A percentile compares a stretch with the other conserved stretches of the same genome.
These are phyloP conservation scores for Diploscapter pachys DNA, from an alignment of 1,140 invertebrate species.

Conservation along the genomic window DNA sequence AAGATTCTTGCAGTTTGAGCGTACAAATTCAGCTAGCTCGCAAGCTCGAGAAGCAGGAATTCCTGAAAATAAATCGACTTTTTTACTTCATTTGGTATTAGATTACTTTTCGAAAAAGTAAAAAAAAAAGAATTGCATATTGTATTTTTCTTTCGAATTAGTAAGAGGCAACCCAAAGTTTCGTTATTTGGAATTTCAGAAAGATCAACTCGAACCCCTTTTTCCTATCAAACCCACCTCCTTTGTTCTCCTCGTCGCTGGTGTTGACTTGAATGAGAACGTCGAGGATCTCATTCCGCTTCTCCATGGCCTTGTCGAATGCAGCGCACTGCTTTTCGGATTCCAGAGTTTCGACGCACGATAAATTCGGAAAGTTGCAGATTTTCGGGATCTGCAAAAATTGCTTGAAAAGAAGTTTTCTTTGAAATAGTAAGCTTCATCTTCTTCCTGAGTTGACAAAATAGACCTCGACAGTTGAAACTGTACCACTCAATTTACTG, in stretches of 20 bases:
- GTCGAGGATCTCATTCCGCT: constrained; percentile 66
- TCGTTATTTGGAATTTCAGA: background rate
- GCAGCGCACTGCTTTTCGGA: constrained; percentile 75
- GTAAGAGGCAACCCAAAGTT: too few relatives aligned
- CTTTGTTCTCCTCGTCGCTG: constrained; percentile 86
- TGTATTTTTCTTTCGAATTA: too few relatives aligned
- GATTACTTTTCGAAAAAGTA: too few relatives aligned
- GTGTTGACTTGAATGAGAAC: constrained; percentile 94
- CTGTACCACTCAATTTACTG: too few relatives aligned
- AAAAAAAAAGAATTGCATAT: too few relatives aligned
- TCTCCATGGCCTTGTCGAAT: constrained; percentile 74
- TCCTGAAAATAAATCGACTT: constrained; percentile 60
- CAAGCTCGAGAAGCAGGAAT: too few relatives aligned
- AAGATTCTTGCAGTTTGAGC: constrained; percentile 75
- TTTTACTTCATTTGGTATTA: too few relatives aligned
- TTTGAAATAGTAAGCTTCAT: too few relatives aligned
- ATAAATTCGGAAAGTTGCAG: constrained; percentile 27
- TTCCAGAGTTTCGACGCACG: constrained; percentile 81
- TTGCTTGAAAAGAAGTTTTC: background rate
- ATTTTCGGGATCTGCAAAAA: constrained; percentile 37
- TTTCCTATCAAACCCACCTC: constrained; percentile 69
- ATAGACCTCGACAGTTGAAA: too few relatives aligned
- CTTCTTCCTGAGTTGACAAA: too few relatives aligned
- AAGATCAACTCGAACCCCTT: background rate
- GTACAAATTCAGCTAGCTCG: constrained; percentile 72